phyloP scores from a whole-genome alignment of 2,888 invertebrate genomes.

The Parnassius mnemosyne region DNA sequence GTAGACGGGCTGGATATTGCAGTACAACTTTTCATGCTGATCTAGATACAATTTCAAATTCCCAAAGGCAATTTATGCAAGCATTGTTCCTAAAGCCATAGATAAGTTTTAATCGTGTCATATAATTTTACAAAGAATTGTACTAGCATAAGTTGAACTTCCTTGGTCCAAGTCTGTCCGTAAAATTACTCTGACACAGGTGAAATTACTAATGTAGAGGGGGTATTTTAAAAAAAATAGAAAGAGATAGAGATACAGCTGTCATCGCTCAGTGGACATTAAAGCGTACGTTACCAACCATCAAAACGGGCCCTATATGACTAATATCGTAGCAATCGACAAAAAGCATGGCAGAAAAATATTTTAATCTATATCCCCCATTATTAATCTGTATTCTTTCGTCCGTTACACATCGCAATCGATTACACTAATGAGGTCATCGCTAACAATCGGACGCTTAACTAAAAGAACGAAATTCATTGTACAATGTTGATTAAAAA shows the following conservation, averaged over 20 bases:
- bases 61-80: too few species aligned
- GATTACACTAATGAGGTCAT: conserved; percentile 41
- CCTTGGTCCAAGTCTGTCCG: too few species aligned
- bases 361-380: background rate
- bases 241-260: background rate
- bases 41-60: too few species aligned
- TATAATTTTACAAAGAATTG: too few species aligned
- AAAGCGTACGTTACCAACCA: background rate
- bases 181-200: too few species aligned
- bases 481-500: background rate
- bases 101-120: too few species aligned
- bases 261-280: conserved; percentile 7
- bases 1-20: too few species aligned
- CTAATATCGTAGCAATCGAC: background rate
- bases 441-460: conserved; percentile 30
- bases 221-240: too few species aligned
- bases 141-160: too few species aligned
- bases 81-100: too few species aligned
- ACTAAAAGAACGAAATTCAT: conserved; percentile 16
- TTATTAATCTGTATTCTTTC: conserved; percentile 9
- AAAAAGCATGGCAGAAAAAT: conserved; percentile 2
- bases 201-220: too few species aligned
- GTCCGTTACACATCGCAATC: conserved; percentile 19
- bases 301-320: background rate
- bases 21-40: too few species aligned